These are phyloP conservation scores for Drosophila nannoptera DNA, from an alignment of 1,140 invertebrate genomes.

Conservation along the genomic window DNA sequence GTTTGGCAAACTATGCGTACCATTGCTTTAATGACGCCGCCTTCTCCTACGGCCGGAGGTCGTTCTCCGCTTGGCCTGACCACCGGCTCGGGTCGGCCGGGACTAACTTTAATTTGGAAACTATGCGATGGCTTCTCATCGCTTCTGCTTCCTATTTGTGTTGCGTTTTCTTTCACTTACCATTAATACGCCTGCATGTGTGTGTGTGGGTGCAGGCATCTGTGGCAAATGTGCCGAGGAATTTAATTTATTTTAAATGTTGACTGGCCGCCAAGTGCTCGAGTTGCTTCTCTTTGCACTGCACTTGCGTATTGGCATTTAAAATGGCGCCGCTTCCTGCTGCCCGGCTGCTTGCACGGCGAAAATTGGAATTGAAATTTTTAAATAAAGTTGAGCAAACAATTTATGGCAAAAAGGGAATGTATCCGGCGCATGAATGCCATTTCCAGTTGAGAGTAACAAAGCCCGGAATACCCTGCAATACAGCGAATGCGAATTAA, in stretches of 20 bases:
- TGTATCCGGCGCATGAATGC: conserved; percentile 6
- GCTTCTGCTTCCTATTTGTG: conserved; percentile 35
- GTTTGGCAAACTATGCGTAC: conserved; percentile 66
- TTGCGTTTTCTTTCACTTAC: conserved; percentile 3
- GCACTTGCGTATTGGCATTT: conserved; percentile 25
- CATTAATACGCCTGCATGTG: background rate
- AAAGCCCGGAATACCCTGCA: too few species aligned
- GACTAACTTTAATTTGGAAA: conserved; percentile 66
- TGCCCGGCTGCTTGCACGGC: background rate
- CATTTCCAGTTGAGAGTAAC: too few species aligned
- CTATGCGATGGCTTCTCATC: conserved; percentile 46
- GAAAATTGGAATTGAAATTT: conserved; percentile 40
- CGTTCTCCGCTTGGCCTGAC: conserved; percentile 3
- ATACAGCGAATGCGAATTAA: too few species aligned
- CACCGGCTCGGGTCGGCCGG: conserved; percentile 24
- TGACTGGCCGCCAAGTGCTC: conserved; percentile 32
- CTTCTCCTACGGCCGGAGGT: conserved; percentile 34
- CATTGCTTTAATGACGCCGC: conserved; percentile 65
- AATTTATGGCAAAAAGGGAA: conserved; percentile 43
- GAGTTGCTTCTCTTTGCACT: conserved; percentile 33
- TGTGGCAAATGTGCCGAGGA: conserved; percentile 53
- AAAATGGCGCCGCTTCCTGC: conserved; percentile 16
- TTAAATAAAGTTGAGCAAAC: conserved; percentile 50
- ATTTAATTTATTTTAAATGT: conserved; percentile 76
- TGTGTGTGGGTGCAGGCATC: conserved; percentile 25